Base-by-base conservation (phyloP, 2,888 invertebrate species). In the Brenthis hecate region DNA sequence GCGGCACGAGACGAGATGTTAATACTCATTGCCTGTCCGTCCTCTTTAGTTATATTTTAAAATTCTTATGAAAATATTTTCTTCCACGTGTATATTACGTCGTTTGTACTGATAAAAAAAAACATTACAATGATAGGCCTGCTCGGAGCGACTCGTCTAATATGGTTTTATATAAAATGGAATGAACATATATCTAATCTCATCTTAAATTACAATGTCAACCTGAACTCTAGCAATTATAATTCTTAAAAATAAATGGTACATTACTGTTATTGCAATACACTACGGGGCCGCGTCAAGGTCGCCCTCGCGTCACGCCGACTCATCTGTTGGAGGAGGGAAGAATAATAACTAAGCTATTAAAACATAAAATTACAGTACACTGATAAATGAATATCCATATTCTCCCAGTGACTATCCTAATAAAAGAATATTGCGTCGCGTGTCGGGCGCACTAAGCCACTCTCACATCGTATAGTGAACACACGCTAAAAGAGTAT, bases 51-150 rank as follows among this genome's bases (percentile, higher is more conserved):
- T 23, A 19, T 51, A 50, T 61, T 57, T 66, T 50, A 66, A 66
- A 55, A 66, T 61, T 58, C 19, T 61, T 66, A 66, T 66, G 66
- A 66, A 66, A 66, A 66, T 61, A 66, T 1, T 54, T 61, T 60
- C 2, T 50, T 53, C 11, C 32, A 11, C 16, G 51, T 57, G 19
- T 19, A 51, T 57, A 56, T 66, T 54, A 66, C 19, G 28, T 60
- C 16, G 14, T 55, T 50, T 66, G 47, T 58, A 60, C 28, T 47
- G 43, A 54, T 13, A 54, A 66, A 48, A 48, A 56, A 56, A 8
- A 60, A 16, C 19, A 60, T 16, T 65, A 61, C 32, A 19, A 1
- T n/a, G 48, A 60, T 66, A 66, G 60, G 60, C 66, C 66, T n/a
- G 32, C 11, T 48, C 43, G 36, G 13, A 53, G 43, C 36, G n/a